These are phyloP conservation scores for Catocala nupta DNA, from an alignment of 2,888 invertebrate genomes.

Conservation along the genomic window DNA sequence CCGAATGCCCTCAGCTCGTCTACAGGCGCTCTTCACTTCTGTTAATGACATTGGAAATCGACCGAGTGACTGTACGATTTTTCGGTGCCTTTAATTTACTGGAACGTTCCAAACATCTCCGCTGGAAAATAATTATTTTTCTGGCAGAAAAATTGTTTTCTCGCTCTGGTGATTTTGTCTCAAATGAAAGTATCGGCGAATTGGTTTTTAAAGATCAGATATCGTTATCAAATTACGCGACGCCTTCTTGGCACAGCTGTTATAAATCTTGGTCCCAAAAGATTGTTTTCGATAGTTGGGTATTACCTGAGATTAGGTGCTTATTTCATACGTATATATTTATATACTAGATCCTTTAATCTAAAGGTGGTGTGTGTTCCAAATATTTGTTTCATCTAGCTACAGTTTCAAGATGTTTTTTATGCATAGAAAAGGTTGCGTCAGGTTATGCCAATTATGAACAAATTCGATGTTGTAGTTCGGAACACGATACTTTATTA, in stretches of 20 bases:
- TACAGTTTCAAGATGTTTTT: too few relatives aligned
- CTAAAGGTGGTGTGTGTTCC: too few relatives aligned
- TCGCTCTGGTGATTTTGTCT: constrained; percentile 28
- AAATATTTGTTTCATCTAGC: too few relatives aligned
- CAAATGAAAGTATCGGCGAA: constrained; percentile 23
- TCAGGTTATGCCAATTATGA: not conserved
- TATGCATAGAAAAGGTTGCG: not conserved
- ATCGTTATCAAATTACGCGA: constrained; percentile 10
- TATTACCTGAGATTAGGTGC: too few relatives aligned
- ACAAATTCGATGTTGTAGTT: constrained; percentile 1
- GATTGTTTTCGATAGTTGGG: too few relatives aligned
- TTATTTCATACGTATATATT: not conserved
- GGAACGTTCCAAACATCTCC: constrained; percentile 42
- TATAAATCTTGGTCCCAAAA: not conserved
- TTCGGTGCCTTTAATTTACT: constrained; percentile 53
- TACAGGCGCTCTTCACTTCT: constrained; percentile 49
- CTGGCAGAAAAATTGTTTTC: constrained; percentile 30
- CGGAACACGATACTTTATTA: not conserved
- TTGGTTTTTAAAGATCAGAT: constrained; percentile 13
- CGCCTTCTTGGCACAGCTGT: not conserved
- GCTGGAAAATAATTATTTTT: constrained; percentile 41
- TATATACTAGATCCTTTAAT: too few relatives aligned
- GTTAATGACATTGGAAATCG: constrained; percentile 64
- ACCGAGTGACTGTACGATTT: constrained; percentile 58
- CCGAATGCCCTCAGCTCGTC: constrained; percentile 44